phyloP scores from a whole-genome alignment of 2,797 vertebrate genomes.

The Glyptemys insculpta region DNA sequence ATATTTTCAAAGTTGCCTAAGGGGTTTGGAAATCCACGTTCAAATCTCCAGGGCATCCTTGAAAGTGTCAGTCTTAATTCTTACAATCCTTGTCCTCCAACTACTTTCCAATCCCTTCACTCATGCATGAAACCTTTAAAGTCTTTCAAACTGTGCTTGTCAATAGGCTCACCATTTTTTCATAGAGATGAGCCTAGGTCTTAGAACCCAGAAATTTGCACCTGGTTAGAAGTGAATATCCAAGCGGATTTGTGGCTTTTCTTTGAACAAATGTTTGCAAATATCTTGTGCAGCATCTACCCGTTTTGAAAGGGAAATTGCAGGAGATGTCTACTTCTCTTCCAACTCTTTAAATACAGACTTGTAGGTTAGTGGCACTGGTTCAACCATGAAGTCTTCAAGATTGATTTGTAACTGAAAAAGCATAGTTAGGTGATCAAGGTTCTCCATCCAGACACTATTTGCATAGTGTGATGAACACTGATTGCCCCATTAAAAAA shows the following conservation, averaged over 20 bases:
- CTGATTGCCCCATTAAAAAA: background rate
- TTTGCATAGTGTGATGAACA: constrained; percentile 30
- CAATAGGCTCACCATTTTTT: background rate
- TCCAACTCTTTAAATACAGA: background rate
- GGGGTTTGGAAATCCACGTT: constrained; percentile 41
- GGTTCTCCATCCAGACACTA: background rate
- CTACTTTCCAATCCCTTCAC: background rate
- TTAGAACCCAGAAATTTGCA: background rate
- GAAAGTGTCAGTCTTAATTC: constrained; percentile 31
- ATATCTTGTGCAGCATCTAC: background rate
- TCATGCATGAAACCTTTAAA: constrained; percentile 1
- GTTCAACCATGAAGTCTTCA: background rate
- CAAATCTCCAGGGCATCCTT: constrained; percentile 58
- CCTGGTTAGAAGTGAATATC: background rate
- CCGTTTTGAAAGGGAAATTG: background rate
- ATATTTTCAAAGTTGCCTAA: background rate
- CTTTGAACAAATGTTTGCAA: background rate
- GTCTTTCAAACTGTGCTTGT: background rate
- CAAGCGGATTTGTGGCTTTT: background rate
- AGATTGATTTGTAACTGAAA: background rate
- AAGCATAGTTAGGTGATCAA: background rate
- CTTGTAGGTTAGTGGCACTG: accelerated
- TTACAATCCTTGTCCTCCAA: background rate
- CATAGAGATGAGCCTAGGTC: background rate
- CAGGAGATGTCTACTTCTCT: background rate